Conservation (phyloP, 1,140 invertebrate species). For the Bombus sibiricus region DNA sequence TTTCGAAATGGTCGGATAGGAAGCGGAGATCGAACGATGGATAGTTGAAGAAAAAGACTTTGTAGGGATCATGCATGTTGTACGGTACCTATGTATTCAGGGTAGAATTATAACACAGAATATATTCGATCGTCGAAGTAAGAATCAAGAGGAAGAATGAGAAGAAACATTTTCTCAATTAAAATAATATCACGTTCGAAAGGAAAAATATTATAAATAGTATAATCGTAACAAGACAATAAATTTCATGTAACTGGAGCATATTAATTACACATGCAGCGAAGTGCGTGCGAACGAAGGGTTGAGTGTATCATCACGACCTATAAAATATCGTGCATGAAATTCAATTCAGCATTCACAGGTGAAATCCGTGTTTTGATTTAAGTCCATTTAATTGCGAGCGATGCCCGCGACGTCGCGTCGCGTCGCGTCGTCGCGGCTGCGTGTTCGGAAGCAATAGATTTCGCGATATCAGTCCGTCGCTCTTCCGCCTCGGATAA, state of each 20-base stretch:
- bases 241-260: neutral
- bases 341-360: constrained; percentile 30
- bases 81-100: too few species aligned
- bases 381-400: constrained; percentile 35
- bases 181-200: too few species aligned
- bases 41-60: too few species aligned
- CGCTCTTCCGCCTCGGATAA: constrained; percentile 40
- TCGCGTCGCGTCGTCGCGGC: constrained; percentile 31
- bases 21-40: neutral
- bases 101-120: too few species aligned
- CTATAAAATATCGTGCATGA: constrained; percentile 19
- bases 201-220: too few species aligned
- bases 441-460: constrained; percentile 69
- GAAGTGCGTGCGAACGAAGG: neutral
- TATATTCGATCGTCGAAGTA: too few species aligned
- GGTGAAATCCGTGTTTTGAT: constrained; percentile 48
- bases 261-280: neutral
- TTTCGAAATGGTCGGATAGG: neutral
- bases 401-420: constrained; percentile 16
- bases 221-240: neutral
- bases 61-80: too few species aligned
- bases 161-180: too few species aligned
- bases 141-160: too few species aligned
- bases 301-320: neutral
- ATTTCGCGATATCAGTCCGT: constrained; percentile 59